Conservation (phyloP, 2,113 vertebrate species). For the Lamprotornis superbus region DNA sequence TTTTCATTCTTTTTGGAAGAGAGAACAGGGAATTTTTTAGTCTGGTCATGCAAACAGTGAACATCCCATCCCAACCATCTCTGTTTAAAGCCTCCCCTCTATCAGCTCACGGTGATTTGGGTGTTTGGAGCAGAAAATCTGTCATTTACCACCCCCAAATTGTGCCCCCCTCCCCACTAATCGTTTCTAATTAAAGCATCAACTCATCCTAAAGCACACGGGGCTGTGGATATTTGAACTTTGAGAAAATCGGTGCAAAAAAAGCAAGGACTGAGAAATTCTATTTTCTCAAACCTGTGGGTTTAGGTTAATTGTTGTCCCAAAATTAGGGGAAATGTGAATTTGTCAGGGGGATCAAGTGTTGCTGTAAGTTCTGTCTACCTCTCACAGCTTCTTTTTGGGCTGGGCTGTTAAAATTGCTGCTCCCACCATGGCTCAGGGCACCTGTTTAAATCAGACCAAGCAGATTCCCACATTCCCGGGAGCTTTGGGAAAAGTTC, state of each 20-base stretch:
- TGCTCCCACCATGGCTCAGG: rapidly evolving
- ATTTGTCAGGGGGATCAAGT: neutral
- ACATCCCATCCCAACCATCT: neutral
- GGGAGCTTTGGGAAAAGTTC: neutral
- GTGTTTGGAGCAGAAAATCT: neutral
- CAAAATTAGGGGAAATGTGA: neutral
- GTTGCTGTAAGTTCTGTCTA: rapidly evolving
- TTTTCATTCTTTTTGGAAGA: too few relatives aligned
- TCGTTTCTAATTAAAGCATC: neutral
- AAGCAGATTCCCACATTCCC: rapidly evolving
- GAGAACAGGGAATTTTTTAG: neutral
- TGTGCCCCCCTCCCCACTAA: neutral
- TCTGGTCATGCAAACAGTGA: neutral
- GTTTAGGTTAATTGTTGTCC: neutral
- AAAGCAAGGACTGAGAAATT: neutral
- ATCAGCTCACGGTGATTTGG: neutral
- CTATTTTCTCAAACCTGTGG: neutral
- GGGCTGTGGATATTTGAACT: neutral
- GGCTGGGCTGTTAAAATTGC: neutral
- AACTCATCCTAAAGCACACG: neutral
- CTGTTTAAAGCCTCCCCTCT: neutral
- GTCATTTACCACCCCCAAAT: neutral
- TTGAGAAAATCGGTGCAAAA: neutral
- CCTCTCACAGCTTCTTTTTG: neutral
- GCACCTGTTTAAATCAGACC: neutral